Evolutionary conservation across 1,140 invertebrate species (phyloP), one percentile per base, ranked within the genome.

Genomic region (Lordiphosa collinella): DNA sequence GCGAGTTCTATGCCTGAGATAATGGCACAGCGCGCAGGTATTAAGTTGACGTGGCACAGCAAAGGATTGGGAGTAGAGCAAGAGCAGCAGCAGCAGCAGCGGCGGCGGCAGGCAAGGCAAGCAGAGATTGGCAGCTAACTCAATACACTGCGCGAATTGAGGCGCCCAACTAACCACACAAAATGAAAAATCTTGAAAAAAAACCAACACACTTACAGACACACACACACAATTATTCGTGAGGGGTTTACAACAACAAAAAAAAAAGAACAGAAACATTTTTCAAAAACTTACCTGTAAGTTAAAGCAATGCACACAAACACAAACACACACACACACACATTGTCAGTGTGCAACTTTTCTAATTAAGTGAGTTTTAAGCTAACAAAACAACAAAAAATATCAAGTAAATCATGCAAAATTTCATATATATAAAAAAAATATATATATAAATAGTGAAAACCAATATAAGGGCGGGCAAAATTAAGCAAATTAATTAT

Each of bases 1-100:
- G 96, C 79, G 96, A 98, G 88, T 97, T 97, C 90, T 98, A 97
- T 90, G 96, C 96, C 92, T 98, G 94, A 96, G 92, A 92, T 89
- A 89, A 90, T 84, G 72, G 75, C 58, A 53, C 62, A 73, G 41
- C 79, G 79, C 79, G 79, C 78, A 84, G 78, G 68, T 84, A 84
- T 84, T 80, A 80, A 75, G 76, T 72, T 69, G 55, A 57, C 50
- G 25, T 25, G 29, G 11, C 13, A 7, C 16, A 29, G 37, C 10
- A 31, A 32, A 25, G 49, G 14, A 31, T 18, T 40, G n/a, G 11
- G 14, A 53, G 22, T 32, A 7, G 10, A 37, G 35, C 31, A 25
- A 9, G 6, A 43, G 31, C 29, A 34, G 12, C 18, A 43, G 25
- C 36, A 29, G 34, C 18, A 29, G 37, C 37, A 52, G n/a, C 13